These are phyloP conservation scores for Eremophila alpestris DNA, from an alignment of 2,797 vertebrate genomes.

Conservation along the genomic window DNA sequence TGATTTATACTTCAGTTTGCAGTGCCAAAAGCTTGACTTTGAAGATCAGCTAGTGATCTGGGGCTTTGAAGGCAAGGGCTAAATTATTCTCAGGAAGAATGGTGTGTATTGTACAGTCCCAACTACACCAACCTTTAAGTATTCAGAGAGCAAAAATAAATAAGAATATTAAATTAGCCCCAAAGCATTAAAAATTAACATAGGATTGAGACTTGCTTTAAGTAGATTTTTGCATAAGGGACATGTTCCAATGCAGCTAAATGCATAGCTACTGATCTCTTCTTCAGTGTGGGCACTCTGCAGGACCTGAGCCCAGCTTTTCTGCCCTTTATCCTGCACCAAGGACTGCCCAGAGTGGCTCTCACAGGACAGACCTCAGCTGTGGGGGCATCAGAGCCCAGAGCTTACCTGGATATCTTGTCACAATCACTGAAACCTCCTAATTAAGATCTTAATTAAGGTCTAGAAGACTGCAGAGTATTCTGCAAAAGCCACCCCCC, in stretches of 20 bases:
- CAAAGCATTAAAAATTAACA: constrained; percentile 25
- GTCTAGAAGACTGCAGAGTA: background rate
- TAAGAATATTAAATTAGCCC: background rate
- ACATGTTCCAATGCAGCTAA: background rate
- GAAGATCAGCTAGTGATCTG: constrained; percentile 8
- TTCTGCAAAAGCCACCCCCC: background rate
- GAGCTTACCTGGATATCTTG: background rate
- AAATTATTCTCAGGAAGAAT: constrained; percentile 28
- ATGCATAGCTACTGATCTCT: background rate
- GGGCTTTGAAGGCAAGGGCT: background rate
- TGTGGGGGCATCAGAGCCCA: background rate
- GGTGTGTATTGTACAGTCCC: background rate
- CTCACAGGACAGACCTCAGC: background rate
- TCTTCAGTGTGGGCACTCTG: background rate
- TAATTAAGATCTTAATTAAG: no score
- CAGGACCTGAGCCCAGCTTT: background rate
- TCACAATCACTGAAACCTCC: background rate
- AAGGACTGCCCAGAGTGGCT: rapidly evolving
- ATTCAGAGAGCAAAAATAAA: constrained; percentile 33
- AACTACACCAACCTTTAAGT: background rate
- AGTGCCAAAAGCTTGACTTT: constrained; percentile 34
- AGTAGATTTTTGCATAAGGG: background rate
- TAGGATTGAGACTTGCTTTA: background rate
- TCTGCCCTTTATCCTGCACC: background rate
- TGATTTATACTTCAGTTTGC: constrained; percentile 3